Base-by-base conservation (phyloP, 2,888 invertebrate species). In the Sycophila texana region DNA sequence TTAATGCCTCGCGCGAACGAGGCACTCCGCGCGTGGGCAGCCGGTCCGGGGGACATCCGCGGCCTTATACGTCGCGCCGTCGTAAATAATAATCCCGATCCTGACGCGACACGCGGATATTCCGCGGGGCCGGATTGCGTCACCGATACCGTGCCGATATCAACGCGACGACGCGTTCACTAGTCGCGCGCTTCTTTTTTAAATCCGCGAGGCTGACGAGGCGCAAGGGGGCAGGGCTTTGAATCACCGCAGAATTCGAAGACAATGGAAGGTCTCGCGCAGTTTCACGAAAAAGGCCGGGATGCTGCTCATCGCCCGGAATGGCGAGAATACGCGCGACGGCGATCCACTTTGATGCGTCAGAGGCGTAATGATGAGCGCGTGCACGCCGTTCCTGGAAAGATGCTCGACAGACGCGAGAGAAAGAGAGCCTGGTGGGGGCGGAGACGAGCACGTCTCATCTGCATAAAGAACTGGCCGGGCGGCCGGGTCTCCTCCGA, bases 31-130 rank as follows among this genome's bases (percentile, higher is more conserved):
- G 86, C 84, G 86, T 86, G 85, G 86, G 86, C 81, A 55, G 70
- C 47, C 13, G 20, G 83, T 85, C 85, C 84, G 83, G 85, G 81
- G 83, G 83, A 85, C 82, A 82, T 83, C 84, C 84, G 39, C 26
- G 81, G 82, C 84, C 86, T 86, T 86, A 87, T 84, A 85, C 80
- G 82, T 81, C 80, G 81, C 16, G 3, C 18, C 18, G 39, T 87
- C 85, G 86, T 89, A 88, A 89, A 88, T 88, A 88, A 88, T 87
- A 86, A 88, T 87, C 85, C 53, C 20, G 13, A 26, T 20, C 13
- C 22, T n/a, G 12, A 53, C 55, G 47, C 65, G 22, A 18, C 73
- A 39, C 63, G 51, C 16, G 55, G 16, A n/a, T 65, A 55, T 65
- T 65, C 10, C 20, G 39, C 20, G 47, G 14, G n/a, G 39, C 26